Base-by-base conservation (phyloP, 2,113 vertebrate species). In the Aegotheles bennettii region DNA sequence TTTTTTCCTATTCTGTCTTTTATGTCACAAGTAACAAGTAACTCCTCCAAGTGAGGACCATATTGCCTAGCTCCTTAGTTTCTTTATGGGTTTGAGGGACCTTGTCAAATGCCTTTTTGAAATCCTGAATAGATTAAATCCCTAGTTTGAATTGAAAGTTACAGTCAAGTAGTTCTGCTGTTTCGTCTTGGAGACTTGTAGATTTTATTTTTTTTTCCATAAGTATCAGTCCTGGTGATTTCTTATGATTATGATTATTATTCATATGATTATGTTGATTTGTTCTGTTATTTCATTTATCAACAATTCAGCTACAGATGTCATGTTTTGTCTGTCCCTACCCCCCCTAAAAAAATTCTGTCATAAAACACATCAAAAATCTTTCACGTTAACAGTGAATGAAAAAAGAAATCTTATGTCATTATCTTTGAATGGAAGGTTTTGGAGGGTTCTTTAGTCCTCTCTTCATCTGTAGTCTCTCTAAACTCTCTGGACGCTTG, bases 271-370 rank as follows among this genome's bases (percentile, higher is more conserved):
- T 68, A 13, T 23, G 8, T 36, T 68, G 23, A 26, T 71, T 76
- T 71, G 4, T 59, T 64, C 24, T 73, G 12, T 33, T 71, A 25
- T 70, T 80, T 33, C 26, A 40, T 61, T 57, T 68, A 42, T 51
- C 35, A 83, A 36, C 33, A 86, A 42, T 65, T 42, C 61, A 83
- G 45, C 71, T 75, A 59, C 35, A 83, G 47, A 67, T 15, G 10
- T 71, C 5, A 5, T 43, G 13, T 57, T 1, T 1, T 47, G 7
- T 76, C 7, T 1, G 1, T 59, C 51, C 21, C 3, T 51, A 51
- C 9, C 33, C 7, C 2, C 18, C 10, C 3, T 4, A 20, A 40
- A 78, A 74, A n/a, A n/a, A 26, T 59, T 76, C 18, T 40, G 20
- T 70, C 47, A 36, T 70, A n/a, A 74, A 85, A 43, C 5, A 26